Percentiles rank a stretch among this genome's conserved stretches.
phyloP scores from a whole-genome alignment of 2,797 vertebrate species.

The Synaphobranchus kaupii region DNA sequence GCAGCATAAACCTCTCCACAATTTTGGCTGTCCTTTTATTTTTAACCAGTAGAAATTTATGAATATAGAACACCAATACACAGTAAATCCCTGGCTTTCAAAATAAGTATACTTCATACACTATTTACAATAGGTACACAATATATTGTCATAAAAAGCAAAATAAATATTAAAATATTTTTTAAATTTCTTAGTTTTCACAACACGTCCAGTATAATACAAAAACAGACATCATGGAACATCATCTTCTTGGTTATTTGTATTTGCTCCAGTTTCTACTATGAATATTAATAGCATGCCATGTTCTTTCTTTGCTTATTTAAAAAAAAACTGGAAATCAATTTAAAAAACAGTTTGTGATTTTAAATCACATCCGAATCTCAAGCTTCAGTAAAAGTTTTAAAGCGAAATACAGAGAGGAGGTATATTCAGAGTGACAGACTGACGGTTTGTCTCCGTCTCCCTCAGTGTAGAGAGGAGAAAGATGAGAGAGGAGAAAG shows the following conservation, averaged over 20 bases:
- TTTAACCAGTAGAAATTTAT: conserved; percentile 89
- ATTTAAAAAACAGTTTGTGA: background rate
- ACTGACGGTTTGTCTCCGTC: background rate
- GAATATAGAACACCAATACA: conserved; percentile 99
- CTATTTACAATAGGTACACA: conserved; percentile 96
- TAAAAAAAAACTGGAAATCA: background rate
- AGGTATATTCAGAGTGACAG: conserved; percentile 16
- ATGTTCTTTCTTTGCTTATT: background rate
- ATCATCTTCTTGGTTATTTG: conserved; percentile 46
- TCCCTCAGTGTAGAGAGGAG: background rate
- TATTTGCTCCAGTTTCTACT: conserved; percentile 21
- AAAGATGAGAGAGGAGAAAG: background rate
- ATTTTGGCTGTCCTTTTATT: conserved; percentile 36
- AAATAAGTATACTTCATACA: conserved; percentile 93
- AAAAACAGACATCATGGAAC: conserved; percentile 79
- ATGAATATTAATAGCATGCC: background rate
- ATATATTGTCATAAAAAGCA: conserved; percentile 82
- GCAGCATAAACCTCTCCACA: background rate
- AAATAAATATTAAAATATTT: conserved; percentile 80
- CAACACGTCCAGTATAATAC: conserved; percentile 88
- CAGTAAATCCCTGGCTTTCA: conserved; percentile 96
- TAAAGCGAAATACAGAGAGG: background rate
- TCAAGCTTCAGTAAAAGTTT: background rate
- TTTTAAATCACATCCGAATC: background rate
- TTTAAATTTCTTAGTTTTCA: conserved; percentile 83